Percentiles rank a stretch among this genome's conserved stretches.
These are phyloP conservation scores for Mastigias papua DNA, from an alignment of 30 jellyfish, hydroid and myxozoan species.

Conservation along the genomic window DNA sequence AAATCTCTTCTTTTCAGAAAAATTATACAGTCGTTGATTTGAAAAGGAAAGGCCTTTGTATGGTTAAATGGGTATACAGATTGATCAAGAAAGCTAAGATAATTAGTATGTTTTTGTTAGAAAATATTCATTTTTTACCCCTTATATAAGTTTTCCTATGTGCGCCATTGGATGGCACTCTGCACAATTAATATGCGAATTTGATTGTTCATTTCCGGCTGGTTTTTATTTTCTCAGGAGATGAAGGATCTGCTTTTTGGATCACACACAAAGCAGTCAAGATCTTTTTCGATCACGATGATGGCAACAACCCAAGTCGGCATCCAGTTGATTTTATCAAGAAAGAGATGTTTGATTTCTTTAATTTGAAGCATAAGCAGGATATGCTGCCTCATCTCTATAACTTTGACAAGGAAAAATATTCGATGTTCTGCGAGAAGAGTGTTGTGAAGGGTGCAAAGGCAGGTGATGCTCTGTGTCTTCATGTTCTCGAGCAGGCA, in stretches of 20 bases:
- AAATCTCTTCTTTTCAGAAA: no score
- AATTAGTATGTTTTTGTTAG: no score
- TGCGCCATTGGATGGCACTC: no score
- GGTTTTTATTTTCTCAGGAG: slow-evolving; percentile 54
- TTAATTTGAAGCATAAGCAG: slow-evolving; percentile 55
- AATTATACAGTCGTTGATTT: no score
- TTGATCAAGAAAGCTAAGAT: no score
- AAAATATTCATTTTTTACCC: no score
- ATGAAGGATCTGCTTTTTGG: slow-evolving; percentile 89
- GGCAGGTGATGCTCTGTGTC: slow-evolving; percentile 73
- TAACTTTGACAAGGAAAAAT: slow-evolving; percentile 59
- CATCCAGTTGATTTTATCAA: slow-evolving; percentile 56
- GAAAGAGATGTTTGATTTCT: slow-evolving; percentile 71
- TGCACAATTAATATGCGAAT: no score
- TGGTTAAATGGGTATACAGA: no score
- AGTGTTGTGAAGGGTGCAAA: slow-evolving; percentile 80
- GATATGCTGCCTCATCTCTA: slow-evolving; percentile 77
- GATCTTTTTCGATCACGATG: slow-evolving; percentile 67
- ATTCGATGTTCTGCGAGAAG: slow-evolving; percentile 69
- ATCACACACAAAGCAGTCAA: slow-evolving; percentile 69
- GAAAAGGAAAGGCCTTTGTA: no score
- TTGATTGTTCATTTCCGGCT: no score
- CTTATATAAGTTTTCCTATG: no score
- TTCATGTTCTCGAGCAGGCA: slow-evolving; percentile 72
- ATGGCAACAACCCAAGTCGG: slow-evolving; percentile 70